Evolutionary conservation across 2,888 invertebrate species (phyloP), one percentile per base, ranked within the genome.

Genomic region (Saturnia japonica): DNA sequence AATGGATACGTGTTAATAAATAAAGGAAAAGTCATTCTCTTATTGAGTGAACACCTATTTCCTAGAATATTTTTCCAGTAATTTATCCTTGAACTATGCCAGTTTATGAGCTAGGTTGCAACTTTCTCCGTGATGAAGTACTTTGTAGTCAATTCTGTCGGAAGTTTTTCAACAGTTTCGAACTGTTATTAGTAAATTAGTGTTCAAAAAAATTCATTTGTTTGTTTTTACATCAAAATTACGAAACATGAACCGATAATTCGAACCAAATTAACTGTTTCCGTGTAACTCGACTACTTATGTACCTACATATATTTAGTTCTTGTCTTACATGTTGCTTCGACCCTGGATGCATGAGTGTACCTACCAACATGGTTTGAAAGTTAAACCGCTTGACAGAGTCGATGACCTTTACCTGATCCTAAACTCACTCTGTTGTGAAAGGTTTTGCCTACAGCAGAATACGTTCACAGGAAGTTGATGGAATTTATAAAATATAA

Each of bases 311-410:
- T 12, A 22, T 12, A 11, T 12, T 12, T 57, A 22, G 12, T 1
- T 11, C 12, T 7, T 57, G 25, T 57, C 6, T 60, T 60, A 42
- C 22, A 62, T 64, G 14, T 70, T 47, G 16, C 47, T 51, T 68
- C 47, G 68, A 28, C 47, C 45, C n/a, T 67, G 45, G 67, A 25
- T 43, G 22, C 45, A 22, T 67, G 25, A 9, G 28, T 54, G 45
- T 47, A 42, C 25, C 40, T 28, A 47, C 22, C 64, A 64, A 62
- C 42, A 70, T 51, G 70, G 64, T 70, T 70, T 66, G 70, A 67
- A 70, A 67, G 70, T 70, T 34, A 67, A 66, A 45, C 11, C 40
- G 51, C 40, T 43, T 28, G 28, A 47, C 45, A 45, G 19, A 68
- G 47, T 68, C 22, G 47, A 42, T 68, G 19, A 45, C 68, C 68